These are phyloP conservation scores for Myopa testacea DNA, from an alignment of 2,888 invertebrate species.

Conservation along the genomic window DNA sequence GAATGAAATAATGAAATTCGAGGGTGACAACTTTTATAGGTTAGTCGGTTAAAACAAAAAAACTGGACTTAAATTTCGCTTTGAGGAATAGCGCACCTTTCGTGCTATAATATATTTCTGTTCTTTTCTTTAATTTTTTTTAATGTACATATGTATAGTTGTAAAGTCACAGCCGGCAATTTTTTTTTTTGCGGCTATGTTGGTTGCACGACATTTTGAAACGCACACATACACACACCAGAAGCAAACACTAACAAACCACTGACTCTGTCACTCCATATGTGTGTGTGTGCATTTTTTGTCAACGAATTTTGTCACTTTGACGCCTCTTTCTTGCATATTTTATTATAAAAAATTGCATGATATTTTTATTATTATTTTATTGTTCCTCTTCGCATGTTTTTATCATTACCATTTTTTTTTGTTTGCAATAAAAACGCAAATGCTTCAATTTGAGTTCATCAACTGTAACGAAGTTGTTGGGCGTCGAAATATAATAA, in stretches of 20 bases:
- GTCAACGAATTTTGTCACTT: background rate
- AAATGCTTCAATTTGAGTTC: slow-evolving; percentile 4
- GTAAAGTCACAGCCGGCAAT: background rate
- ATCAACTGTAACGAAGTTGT: background rate
- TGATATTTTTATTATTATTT: background rate
- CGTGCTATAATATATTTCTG: background rate
- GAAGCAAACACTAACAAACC: background rate
- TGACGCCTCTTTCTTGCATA: background rate
- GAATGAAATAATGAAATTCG: background rate
- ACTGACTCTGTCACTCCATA: background rate
- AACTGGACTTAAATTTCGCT: background rate
- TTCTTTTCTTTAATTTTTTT: background rate
- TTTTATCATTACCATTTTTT: background rate
- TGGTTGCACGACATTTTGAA: background rate
- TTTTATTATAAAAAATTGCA: slow-evolving; percentile 1
- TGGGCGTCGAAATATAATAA: slow-evolving; percentile 13
- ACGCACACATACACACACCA: background rate
- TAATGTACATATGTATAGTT: background rate
- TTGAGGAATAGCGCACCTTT: background rate
- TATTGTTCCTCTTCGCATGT: background rate
- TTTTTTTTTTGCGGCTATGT: background rate
- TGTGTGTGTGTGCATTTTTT: background rate
- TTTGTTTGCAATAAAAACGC: slow-evolving; percentile 20
- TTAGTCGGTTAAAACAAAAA: slow-evolving; percentile 15
- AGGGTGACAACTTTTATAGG: slow-evolving; percentile 20